phyloP scores from a whole-genome alignment of 35 echinoderm and acorn worm species.

The Patiria miniata region DNA sequence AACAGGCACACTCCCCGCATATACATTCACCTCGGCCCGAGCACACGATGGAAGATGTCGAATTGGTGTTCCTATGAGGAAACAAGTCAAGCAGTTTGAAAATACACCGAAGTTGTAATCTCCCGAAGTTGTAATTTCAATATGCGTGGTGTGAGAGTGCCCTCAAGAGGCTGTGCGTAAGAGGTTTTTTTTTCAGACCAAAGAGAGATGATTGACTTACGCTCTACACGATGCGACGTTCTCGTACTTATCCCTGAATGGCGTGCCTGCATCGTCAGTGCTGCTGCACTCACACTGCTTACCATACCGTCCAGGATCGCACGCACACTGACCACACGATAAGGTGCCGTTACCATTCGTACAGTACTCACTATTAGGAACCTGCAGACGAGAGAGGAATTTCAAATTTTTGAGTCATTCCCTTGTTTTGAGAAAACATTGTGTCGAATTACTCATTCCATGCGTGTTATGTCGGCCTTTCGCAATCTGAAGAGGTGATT shows the following conservation, averaged over 20 bases:
- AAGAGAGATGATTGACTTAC: not conserved
- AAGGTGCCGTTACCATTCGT: constrained; percentile 83
- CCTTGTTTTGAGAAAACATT: too few relatives aligned
- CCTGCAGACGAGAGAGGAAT: not conserved
- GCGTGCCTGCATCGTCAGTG: constrained; percentile 38
- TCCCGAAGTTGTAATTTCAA: not conserved
- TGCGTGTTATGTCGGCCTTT: not conserved
- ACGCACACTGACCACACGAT: constrained; percentile 73
- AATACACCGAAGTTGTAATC: not conserved
- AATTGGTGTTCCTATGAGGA: constrained; percentile 44
- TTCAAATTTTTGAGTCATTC: too few relatives aligned
- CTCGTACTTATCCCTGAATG: constrained; percentile 5
- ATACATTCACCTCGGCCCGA: constrained; percentile 85
- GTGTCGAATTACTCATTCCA: too few relatives aligned
- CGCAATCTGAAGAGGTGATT: not conserved
- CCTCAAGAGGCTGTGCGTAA: too few relatives aligned
- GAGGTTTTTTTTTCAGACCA: not conserved
- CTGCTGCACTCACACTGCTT: constrained; percentile 80
- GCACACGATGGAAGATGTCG: constrained; percentile 46
- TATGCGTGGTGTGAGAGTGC: not conserved
- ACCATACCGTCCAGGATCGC: constrained; percentile 75
- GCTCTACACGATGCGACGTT: constrained; percentile 31
- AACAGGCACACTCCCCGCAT: constrained; percentile 79
- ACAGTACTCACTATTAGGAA: constrained; percentile 52
- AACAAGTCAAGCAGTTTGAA: too few relatives aligned